Evolutionary conservation across 2,888 invertebrate genomes (phyloP).

Genomic region (Drymonia ruficornis): DNA sequence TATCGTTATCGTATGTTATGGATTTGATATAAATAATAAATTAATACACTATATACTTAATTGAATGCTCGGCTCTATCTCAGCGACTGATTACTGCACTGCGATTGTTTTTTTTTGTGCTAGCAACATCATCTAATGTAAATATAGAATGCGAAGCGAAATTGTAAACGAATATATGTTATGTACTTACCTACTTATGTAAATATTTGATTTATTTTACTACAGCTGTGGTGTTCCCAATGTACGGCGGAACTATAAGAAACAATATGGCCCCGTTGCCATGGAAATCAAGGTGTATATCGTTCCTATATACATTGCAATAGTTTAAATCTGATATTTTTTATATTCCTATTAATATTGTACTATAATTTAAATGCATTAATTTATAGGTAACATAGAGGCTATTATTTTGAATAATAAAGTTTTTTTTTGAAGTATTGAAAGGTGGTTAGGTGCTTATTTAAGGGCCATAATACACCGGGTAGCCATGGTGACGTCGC

Average conservation of each 20-base stretch:
- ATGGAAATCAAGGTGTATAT: constrained; percentile 66
- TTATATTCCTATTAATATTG: no score
- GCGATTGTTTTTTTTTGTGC: not conserved
- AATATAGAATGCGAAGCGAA: not conserved
- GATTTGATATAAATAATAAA: no score
- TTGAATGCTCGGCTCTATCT: not conserved
- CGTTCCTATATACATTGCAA: constrained; percentile 43
- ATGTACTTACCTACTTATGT: not conserved
- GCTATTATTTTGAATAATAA: not conserved
- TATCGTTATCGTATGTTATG: no score
- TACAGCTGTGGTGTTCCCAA: constrained; percentile 53
- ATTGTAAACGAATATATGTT: not conserved
- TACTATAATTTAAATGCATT: no score
- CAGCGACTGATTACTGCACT: constrained; percentile 1
- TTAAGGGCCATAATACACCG: no score
- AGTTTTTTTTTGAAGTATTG: no score
- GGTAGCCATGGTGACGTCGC: no score
- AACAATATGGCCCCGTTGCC: constrained; percentile 58
- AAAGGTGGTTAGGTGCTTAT: not conserved
- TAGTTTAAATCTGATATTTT: constrained; percentile 13
- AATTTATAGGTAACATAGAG: no score
- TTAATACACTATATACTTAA: no score
- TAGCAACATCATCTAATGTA: not conserved
- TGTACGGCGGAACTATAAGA: constrained; percentile 55
- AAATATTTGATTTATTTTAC: constrained; percentile 53